Conservation (phyloP, 2,888 invertebrate genomes). For the Mylabris sibirica region DNA sequence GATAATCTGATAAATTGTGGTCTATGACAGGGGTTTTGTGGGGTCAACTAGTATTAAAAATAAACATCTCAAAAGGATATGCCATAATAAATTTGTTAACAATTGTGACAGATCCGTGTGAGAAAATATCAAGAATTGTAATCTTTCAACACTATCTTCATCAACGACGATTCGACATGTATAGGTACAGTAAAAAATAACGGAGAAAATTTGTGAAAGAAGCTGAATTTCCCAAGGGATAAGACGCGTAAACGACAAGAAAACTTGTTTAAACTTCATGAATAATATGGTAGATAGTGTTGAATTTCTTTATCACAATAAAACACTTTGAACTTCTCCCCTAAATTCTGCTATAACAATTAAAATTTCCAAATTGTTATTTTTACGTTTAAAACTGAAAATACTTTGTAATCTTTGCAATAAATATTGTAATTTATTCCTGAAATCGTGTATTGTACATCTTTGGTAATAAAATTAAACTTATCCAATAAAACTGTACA, state of each 20-base stretch:
- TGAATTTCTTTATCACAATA: background rate
- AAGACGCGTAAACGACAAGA: constrained; percentile 50
- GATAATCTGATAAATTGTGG: constrained; percentile 35
- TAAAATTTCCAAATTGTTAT: background rate
- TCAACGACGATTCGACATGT: too few species aligned
- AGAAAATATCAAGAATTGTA: constrained; percentile 23
- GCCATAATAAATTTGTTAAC: constrained; percentile 44
- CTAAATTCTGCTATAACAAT: background rate
- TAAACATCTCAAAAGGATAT: constrained; percentile 32
- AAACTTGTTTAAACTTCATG: constrained; percentile 53
- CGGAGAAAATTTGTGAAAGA: constrained; percentile 13
- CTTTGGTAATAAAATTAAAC: constrained; percentile 39
- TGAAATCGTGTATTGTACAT: constrained; percentile 36
- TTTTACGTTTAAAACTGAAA: background rate
- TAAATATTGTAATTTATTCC: constrained; percentile 31
- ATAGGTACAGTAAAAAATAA: background rate
- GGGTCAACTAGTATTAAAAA: constrained; percentile 28
- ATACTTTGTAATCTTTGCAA: constrained; percentile 21
- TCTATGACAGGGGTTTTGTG: constrained; percentile 22
- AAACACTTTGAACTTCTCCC: background rate
- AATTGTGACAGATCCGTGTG: constrained; percentile 34
- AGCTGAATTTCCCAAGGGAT: constrained; percentile 39
- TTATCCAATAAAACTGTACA: constrained; percentile 40
- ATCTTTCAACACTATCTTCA: background rate
- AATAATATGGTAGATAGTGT: constrained; percentile 41